Evolutionary conservation across 2,797 vertebrate species (phyloP).

Genomic region (Cyprinella venusta): DNA sequence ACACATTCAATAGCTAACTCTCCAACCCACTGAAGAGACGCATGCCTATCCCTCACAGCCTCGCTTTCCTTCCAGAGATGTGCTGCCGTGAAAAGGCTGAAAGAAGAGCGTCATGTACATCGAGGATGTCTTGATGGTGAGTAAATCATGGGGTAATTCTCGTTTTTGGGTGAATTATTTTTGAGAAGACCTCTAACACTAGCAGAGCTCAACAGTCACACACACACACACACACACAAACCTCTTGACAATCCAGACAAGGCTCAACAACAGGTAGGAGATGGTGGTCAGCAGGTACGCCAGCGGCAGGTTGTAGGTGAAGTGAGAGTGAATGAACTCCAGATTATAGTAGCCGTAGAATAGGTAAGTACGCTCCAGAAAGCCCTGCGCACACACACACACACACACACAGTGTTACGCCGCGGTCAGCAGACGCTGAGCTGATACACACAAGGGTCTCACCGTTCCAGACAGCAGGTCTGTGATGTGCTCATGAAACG

Average conservation of each 20-base stretch:
- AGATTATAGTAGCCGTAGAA: constrained; percentile 93
- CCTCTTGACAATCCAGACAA: constrained; percentile 93
- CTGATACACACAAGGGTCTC: constrained; percentile 62
- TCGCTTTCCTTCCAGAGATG: too few relatives aligned
- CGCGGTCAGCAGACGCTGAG: neutral
- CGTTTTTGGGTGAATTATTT: too few relatives aligned
- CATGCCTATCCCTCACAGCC: too few relatives aligned
- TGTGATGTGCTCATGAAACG: constrained; percentile 87
- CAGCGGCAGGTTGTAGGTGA: constrained; percentile 86
- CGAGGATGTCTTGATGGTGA: too few relatives aligned
- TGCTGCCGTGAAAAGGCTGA: too few relatives aligned
- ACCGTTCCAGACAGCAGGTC: constrained; percentile 94
- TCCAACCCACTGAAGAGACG: too few relatives aligned
- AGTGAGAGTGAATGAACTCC: constrained; percentile 74
- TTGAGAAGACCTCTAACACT: too few relatives aligned
- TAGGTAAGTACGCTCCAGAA: constrained; percentile 89
- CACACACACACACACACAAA: too few relatives aligned
- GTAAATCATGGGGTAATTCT: too few relatives aligned
- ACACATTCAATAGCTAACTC: too few relatives aligned
- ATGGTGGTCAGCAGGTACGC: constrained; percentile 90
- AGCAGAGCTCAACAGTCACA: constrained; percentile 66
- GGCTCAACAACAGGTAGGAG: constrained; percentile 86
- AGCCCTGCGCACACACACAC: constrained; percentile 79
- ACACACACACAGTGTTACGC: neutral
- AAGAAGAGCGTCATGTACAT: too few relatives aligned